Percentiles rank a stretch among this genome's conserved stretches.
phyloP scores from a whole-genome alignment of 2,113 vertebrate species.

The Lagenorhynchus albirostris region DNA sequence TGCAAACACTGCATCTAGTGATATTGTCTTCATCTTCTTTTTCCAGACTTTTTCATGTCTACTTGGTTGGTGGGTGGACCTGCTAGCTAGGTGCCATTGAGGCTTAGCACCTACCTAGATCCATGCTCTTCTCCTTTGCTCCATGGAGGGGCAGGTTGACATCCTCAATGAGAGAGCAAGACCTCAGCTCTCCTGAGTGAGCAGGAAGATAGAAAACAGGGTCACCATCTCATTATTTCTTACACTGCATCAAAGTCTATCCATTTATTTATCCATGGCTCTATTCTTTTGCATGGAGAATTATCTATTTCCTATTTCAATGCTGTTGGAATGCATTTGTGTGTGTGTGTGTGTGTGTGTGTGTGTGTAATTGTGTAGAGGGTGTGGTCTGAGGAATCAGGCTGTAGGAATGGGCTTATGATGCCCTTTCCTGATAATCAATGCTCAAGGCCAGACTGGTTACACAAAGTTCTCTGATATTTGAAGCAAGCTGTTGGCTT shows the following conservation, averaged over 20 bases:
- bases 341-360: background rate
- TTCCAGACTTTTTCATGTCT: background rate
- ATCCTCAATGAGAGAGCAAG: background rate
- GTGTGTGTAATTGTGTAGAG: background rate
- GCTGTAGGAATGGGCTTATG: background rate
- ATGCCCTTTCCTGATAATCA: background rate
- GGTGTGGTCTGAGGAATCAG: background rate
- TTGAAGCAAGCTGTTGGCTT: background rate
- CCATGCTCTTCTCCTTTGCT: background rate
- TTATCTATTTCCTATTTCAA: background rate
- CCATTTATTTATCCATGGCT: background rate
- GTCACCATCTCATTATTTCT: background rate
- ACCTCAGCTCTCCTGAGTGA: background rate
- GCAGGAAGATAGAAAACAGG: background rate
- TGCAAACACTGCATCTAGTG: background rate
- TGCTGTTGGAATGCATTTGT: background rate
- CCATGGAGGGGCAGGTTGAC: background rate
- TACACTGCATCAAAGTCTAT: background rate
- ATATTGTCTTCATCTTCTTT: background rate
- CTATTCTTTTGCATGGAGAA: background rate
- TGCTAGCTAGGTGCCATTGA: background rate
- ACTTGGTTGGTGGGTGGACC: background rate
- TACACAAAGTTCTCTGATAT: background rate
- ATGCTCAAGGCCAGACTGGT: background rate
- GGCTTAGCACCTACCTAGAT: background rate